These are phyloP conservation scores for Chunga burmeisteri DNA, from an alignment of 2,113 vertebrate genomes.

Conservation along the genomic window DNA sequence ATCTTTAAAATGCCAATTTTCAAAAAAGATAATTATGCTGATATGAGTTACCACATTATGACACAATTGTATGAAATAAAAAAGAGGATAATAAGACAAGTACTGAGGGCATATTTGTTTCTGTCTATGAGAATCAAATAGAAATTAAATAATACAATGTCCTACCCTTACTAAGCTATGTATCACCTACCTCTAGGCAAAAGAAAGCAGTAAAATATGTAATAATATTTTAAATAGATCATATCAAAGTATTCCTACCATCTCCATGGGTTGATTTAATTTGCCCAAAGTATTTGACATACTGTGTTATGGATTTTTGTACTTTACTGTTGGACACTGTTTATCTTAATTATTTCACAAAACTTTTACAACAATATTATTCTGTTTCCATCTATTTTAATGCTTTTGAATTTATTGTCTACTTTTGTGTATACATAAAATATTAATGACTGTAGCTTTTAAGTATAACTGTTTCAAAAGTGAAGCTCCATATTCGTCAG, in stretches of 20 bases:
- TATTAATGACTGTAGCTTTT: not conserved
- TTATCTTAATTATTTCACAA: not conserved
- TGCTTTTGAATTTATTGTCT: not conserved
- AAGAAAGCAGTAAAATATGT: not conserved
- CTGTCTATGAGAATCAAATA: not conserved
- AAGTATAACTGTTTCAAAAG: not conserved
- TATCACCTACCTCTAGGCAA: not conserved
- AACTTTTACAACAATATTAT: not conserved
- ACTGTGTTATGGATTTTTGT: not conserved
- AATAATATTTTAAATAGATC: not conserved
- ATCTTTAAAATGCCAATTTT: not conserved
- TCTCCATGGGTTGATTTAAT: not conserved
- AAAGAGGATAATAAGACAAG: not conserved
- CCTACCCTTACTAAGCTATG: not conserved
- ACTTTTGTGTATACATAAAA: not conserved
- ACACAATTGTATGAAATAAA: not conserved
- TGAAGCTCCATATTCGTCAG: not conserved
- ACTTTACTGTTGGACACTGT: not conserved
- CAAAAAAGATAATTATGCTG: not conserved
- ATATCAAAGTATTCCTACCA: not conserved
- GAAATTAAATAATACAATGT: not conserved
- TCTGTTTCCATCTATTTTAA: not conserved
- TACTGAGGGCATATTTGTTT: not conserved
- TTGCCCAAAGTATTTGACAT: not conserved
- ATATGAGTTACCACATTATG: not conserved